Conservation (phyloP, 1,140 invertebrate species). For the Pristionchus pacificus region DNA sequence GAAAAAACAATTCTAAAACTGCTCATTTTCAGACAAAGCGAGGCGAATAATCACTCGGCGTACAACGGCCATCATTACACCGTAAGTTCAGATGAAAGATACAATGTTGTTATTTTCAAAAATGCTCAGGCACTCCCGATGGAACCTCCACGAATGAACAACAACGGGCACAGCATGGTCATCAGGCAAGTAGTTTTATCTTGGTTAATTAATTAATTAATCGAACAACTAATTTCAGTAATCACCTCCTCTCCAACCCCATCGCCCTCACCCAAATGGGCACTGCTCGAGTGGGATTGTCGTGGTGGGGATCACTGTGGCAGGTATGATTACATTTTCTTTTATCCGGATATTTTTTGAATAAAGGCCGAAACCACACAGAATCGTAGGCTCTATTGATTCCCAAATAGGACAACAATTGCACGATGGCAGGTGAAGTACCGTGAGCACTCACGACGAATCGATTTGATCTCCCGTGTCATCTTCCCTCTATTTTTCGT, state of each 20-base stretch:
- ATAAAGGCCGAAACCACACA: background rate
- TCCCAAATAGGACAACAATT: too few relatives aligned
- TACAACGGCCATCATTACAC: constrained; percentile 4
- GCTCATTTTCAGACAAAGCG: background rate
- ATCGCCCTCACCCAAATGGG: background rate
- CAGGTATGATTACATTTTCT: background rate
- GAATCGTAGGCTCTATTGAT: constrained; percentile 45
- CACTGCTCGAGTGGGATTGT: background rate
- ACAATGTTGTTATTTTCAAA: constrained; percentile 7
- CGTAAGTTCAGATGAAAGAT: constrained; percentile 8
- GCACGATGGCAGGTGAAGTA: constrained; percentile 44
- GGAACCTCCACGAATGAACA: background rate
- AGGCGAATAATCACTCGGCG: background rate
- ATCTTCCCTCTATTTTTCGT: constrained; percentile 49
- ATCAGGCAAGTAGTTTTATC: too few relatives aligned
- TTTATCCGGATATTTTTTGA: constrained; percentile 14
- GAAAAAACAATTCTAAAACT: constrained; percentile 3
- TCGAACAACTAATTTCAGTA: background rate
- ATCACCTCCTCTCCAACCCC: background rate
- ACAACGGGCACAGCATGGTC: too few relatives aligned
- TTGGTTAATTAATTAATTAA: too few relatives aligned
- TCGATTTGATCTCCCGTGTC: constrained; percentile 51
- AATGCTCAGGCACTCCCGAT: constrained; percentile 14
- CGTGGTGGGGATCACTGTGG: constrained; percentile 18
- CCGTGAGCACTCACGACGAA: constrained; percentile 43